Evolutionary conservation across 2,113 vertebrate genomes (phyloP), one percentile per base, ranked within the genome.

Genomic region (Apodemus speciosus): DNA sequence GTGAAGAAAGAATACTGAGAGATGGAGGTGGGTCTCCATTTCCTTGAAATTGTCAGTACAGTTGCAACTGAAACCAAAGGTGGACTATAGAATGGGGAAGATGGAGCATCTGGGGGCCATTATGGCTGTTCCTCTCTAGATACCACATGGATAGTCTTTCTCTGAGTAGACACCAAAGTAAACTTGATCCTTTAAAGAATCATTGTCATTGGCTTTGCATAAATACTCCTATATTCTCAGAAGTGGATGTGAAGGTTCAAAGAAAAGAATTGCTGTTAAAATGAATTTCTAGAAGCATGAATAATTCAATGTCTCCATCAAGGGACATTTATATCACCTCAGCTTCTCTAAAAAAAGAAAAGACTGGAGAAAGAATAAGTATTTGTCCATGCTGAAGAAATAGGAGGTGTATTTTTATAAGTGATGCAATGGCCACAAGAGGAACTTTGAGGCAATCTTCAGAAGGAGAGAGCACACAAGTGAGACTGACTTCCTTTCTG

Each of bases 351-450:
- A 86, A 94, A 97, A 95, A 95, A 68, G 92, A 95, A 95, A 68
- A 92, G 10, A 49, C 58, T 94, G 72, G 9, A 75, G 91, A 89
- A 89, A 90, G 69, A 88, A 93, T 64, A 43, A 96, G 96, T 85
- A 93, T 94, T 93, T 97, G 96, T 96, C 88, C 95, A 80, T 95
- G 95, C 91, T 94, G 92, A 97, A 43, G 89, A 94, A 69, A 85
- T 87, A 60, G 86, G 79, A 93, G 96, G 92, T 69, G 1, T 93
- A 51, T 95, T 96, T 97, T 97, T 92, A 72, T 94, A 84, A 69
- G 92, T 96, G 88, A 58, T 53, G 25, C 73, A 69, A 84, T 92
- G 89, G 64, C 25, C 58, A 16, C 90, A 95, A 79, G 75, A 68
- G 93, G 93, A 95, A 72, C 4, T n/a, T 40, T 91, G 95, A 85